These are phyloP conservation scores for Tinea semifulvella DNA, from an alignment of 2,888 invertebrate genomes.

Conservation along the genomic window DNA sequence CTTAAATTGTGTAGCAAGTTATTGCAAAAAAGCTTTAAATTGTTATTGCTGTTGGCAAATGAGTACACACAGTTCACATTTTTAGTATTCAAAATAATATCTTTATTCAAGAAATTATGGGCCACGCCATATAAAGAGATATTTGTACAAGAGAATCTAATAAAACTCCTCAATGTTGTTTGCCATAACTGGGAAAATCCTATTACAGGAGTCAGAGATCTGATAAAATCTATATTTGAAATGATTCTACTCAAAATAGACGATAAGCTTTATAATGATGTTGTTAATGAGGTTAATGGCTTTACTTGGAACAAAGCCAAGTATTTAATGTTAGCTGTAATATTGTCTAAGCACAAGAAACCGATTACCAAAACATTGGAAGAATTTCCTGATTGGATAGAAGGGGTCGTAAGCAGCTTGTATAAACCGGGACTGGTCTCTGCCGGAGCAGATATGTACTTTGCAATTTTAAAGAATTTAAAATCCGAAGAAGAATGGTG, in stretches of 20 bases:
- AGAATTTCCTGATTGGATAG: slow-evolving; percentile 30
- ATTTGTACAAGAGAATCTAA: slow-evolving; percentile 34
- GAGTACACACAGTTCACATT: slow-evolving; percentile 63
- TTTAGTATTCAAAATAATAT: slow-evolving; percentile 57
- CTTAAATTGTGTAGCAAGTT: slow-evolving; percentile 18
- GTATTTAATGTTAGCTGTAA: slow-evolving; percentile 63
- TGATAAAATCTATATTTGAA: slow-evolving; percentile 57
- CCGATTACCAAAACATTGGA: slow-evolving; percentile 22
- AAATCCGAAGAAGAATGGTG: slow-evolving; percentile 49
- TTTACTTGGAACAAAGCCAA: slow-evolving; percentile 70
- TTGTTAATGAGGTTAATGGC: slow-evolving; percentile 37
- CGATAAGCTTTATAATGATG: slow-evolving; percentile 27
- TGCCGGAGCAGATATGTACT: slow-evolving; percentile 69
- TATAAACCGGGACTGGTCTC: slow-evolving; percentile 64
- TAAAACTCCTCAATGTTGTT: slow-evolving; percentile 51
- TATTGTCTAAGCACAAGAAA: slow-evolving; percentile 38
- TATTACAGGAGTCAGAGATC: slow-evolving; percentile 62
- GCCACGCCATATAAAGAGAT: slow-evolving; percentile 37
- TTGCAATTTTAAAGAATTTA: slow-evolving; percentile 48
- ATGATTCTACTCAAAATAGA: slow-evolving; percentile 34
- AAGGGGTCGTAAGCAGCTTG: slow-evolving; percentile 48
- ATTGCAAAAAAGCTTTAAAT: slow-evolving; percentile 32
- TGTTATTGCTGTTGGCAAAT: slow-evolving; percentile 43
- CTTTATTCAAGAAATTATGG: slow-evolving; percentile 44
- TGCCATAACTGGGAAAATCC: slow-evolving; percentile 72